phyloP scores from a whole-genome alignment of 2,797 vertebrate species.

The Melanotaenia nigrans region DNA sequence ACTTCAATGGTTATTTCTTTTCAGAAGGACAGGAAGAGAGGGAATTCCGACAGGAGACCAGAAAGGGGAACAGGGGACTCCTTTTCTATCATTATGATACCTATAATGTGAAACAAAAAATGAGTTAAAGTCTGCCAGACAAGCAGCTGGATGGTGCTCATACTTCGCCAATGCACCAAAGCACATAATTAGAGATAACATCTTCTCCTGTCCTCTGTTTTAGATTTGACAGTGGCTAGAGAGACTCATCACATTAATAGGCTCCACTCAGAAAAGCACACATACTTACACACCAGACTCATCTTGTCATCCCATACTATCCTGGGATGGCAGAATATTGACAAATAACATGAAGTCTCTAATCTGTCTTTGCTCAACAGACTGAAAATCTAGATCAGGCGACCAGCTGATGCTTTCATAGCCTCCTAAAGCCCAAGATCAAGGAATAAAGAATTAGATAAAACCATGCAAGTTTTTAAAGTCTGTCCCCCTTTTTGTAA shows the following conservation, averaged over 20 bases:
- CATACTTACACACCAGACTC: constrained; percentile 18
- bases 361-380: constrained; percentile 61
- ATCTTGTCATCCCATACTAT: constrained; percentile 57
- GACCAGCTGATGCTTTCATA: constrained; percentile 62
- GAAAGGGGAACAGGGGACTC: constrained; percentile 16
- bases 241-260: constrained; percentile 64
- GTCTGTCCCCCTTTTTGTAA: constrained; percentile 30
- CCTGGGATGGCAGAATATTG: constrained; percentile 52
- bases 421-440: constrained; percentile 33
- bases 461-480: background rate
- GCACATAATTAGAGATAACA: constrained; percentile 71
- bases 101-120: constrained; percentile 49
- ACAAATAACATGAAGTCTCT: constrained; percentile 44
- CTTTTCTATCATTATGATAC: constrained; percentile 44
- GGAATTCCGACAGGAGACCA: constrained; percentile 40
- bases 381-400: constrained; percentile 58
- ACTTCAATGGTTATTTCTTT: constrained; percentile 52
- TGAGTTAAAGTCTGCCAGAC: constrained; percentile 46
- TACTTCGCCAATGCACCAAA: constrained; percentile 55
- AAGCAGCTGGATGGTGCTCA: constrained; percentile 51
- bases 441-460: background rate
- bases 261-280: constrained; percentile 47
- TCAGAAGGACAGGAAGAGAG: constrained; percentile 27
- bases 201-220: constrained; percentile 54
- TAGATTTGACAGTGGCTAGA: constrained; percentile 57